phyloP scores from a whole-genome alignment of 2,797 vertebrate genomes.

The Moxostoma hubbsi region DNA sequence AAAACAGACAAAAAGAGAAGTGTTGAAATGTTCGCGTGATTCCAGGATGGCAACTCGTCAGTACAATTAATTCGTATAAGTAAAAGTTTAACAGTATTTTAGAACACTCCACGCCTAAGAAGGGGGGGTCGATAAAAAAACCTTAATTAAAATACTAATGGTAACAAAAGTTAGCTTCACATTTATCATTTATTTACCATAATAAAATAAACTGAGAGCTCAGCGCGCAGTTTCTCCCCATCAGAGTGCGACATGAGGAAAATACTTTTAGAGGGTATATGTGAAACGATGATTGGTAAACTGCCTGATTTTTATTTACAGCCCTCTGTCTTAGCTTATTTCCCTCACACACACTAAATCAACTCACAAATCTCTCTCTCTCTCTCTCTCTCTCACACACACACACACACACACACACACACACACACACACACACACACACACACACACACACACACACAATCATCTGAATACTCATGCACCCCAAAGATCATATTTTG shows the following conservation, averaged over 20 bases:
- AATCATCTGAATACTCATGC: neutral
- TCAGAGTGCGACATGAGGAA: neutral
- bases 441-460: neutral
- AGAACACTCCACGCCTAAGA: neutral
- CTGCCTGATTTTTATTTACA: neutral
- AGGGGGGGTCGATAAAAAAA: neutral
- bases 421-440: neutral
- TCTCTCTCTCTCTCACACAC: neutral
- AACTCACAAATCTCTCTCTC: neutral
- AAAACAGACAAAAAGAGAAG: conserved; percentile 34
- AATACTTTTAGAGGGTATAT: neutral
- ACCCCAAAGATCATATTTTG: too few relatives aligned
- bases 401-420: neutral
- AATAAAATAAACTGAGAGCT: neutral
- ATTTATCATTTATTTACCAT: neutral
- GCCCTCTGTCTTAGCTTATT: neutral
- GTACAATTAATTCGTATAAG: conserved; percentile 10
- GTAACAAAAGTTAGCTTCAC: neutral
- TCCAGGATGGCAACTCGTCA: conserved; percentile 22
- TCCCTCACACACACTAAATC: conserved; percentile 1
- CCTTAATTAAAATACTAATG: neutral
- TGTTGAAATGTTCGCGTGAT: neutral
- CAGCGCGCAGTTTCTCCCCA: neutral
- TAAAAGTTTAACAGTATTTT: neutral
- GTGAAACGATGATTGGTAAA: neutral